A percentile compares a stretch with the other conserved stretches of the same genome.
phyloP scores from a whole-genome alignment of 2,113 vertebrate species.

The Columba janthina region DNA sequence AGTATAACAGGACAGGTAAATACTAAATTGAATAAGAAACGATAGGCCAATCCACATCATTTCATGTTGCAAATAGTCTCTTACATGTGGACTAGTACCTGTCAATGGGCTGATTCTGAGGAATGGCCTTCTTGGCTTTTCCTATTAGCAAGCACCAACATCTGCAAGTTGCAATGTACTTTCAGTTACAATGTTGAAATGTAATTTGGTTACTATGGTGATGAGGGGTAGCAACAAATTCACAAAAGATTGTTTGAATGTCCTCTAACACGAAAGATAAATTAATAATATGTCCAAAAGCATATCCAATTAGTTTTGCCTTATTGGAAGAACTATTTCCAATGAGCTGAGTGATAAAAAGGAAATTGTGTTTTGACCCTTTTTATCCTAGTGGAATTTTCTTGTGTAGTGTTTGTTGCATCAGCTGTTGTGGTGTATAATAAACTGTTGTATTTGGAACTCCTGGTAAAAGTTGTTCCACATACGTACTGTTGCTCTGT shows the following conservation, averaged over 20 bases:
- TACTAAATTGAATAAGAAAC: background rate
- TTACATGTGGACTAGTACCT: background rate
- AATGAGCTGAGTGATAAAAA: background rate
- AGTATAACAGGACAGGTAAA: background rate
- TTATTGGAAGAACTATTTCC: background rate
- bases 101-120: background rate
- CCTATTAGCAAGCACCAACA: background rate
- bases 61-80: background rate
- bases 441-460: background rate
- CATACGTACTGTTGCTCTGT: background rate
- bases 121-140: background rate
- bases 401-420: background rate
- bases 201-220: slow-evolving; percentile 7
- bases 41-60: background rate
- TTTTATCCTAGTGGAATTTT: background rate
- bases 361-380: background rate
- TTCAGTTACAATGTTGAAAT: background rate
- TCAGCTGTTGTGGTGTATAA: background rate
- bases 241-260: background rate
- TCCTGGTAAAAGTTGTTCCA: background rate
- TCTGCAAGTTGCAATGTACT: background rate
- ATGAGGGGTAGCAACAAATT: background rate
- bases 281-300: background rate
- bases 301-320: background rate
- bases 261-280: background rate